Percentiles rank a stretch among this genome's conserved stretches.
Conservation (phyloP, 2,888 invertebrate species). For the Aporophyla lueneburgensis region DNA sequence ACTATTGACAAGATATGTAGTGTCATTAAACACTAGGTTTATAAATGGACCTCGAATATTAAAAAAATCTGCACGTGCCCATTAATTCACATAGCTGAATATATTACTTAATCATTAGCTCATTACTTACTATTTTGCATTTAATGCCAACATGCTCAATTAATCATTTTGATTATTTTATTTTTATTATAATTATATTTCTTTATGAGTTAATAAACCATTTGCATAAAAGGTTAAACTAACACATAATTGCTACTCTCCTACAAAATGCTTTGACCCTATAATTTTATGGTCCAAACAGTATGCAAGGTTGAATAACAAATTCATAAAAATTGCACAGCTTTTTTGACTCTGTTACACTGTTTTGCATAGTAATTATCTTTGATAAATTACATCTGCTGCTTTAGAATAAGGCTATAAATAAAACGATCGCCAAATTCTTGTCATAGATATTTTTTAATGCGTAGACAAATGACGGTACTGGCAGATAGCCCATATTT, state of each 20-base stretch:
- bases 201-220: background rate
- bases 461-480: background rate
- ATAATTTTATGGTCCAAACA: conserved; percentile 47
- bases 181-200: background rate
- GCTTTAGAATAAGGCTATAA: conserved; percentile 23
- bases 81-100: background rate
- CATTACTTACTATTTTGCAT: conserved; percentile 1
- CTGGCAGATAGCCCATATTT: conserved; percentile 1
- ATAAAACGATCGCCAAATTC: conserved; percentile 8
- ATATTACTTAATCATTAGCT: background rate
- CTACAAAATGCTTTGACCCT: conserved; percentile 27
- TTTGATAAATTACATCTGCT: conserved; percentile 10
- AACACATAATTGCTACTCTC: conserved; percentile 27
- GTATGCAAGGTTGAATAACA: conserved; percentile 52
- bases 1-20: too few species aligned
- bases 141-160: conserved; percentile 13
- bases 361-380: conserved; percentile 37
- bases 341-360: background rate
- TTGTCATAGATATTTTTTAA: conserved; percentile 18
- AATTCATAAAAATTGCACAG: conserved; percentile 52
- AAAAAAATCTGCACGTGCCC: background rate
- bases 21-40: background rate
- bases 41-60: background rate
- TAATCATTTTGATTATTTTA: conserved; percentile 21
- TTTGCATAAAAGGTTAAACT: conserved; percentile 23